Base-by-base conservation (phyloP, 2,888 invertebrate species). In the Micoletzkya japonica region DNA sequence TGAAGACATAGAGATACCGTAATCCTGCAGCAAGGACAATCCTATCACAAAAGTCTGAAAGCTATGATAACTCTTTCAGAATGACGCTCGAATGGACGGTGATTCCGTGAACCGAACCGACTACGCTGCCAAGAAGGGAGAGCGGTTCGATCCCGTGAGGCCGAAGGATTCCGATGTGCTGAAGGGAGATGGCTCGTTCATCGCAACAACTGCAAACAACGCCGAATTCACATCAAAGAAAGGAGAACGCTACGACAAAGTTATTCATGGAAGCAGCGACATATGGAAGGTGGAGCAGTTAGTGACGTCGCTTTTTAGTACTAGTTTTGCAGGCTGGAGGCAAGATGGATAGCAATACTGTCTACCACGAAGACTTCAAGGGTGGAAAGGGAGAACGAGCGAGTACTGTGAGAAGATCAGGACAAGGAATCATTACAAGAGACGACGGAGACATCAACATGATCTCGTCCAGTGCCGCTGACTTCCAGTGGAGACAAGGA, bases 101-200 rank as follows among this genome's bases (percentile, higher is more conserved):
- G 76, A 61, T 30, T 64, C 64, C 6, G 71, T 76, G 6, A 72
- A 73, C 50, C 63, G 73, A 32, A 67, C 49, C 14, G 78, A 78
- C 26, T 75, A 71, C 70, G 36, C 36, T 26, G 64, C 39, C 10
- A 76, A 52, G 64, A 68, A 69, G 36, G 74, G 74, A 20, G 74
- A 74, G 20, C 69, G 74, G 3, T 70, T 57, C 36, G 64, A 71
- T 28, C 32, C 68, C 28, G 58, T 64, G 3, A 71, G 49, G 44
- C 74, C 74, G 14, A 54, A 60, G 24, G 70, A 58, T 49, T 71
- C 70, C 2, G 44, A 72, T 24, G 17, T 72, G 4, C 70, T 72
- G 54, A 57, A 54, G 34, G 70, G 70, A 17, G 70, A 72, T 28
- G 72, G 70, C 0, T 10, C 63, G 20, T 71, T 72, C 52, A 28